Percentiles rank a stretch among this genome's conserved stretches.
These are phyloP conservation scores for Euthynnus affinis DNA, from an alignment of 2,797 vertebrate genomes.

Conservation along the genomic window DNA sequence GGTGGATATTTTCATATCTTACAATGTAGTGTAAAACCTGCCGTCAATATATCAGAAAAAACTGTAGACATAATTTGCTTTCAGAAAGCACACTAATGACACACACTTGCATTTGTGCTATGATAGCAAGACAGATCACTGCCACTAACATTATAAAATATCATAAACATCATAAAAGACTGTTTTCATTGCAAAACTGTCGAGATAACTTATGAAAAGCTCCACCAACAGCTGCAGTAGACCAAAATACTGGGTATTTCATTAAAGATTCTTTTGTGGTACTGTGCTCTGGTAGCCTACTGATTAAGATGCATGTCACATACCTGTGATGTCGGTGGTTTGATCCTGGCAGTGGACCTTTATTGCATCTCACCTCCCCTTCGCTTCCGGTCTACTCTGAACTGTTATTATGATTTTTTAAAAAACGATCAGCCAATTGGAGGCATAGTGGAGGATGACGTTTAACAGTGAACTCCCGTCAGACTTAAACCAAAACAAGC, in stretches of 20 bases:
- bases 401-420: no score
- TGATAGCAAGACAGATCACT: constrained; percentile 8
- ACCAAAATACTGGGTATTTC: neutral
- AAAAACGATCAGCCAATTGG: no score
- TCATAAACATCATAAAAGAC: neutral
- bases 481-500: no score
- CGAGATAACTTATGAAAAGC: neutral
- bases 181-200: constrained; percentile 6
- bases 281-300: no score
- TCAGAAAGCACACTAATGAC: neutral
- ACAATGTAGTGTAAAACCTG: neutral
- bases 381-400: no score
- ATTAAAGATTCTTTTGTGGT: no score
- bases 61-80: neutral
- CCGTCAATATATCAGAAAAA: neutral
- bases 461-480: no score
- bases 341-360: no score
- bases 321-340: no score
- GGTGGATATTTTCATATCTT: neutral
- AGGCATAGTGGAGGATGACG: no score
- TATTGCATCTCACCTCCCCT: no score
- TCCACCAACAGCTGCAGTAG: neutral
- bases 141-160: neutral
- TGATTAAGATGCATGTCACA: no score
- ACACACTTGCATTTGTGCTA: neutral